These are phyloP conservation scores for Glyptemys insculpta DNA, from an alignment of 2,797 vertebrate genomes.

Conservation along the genomic window DNA sequence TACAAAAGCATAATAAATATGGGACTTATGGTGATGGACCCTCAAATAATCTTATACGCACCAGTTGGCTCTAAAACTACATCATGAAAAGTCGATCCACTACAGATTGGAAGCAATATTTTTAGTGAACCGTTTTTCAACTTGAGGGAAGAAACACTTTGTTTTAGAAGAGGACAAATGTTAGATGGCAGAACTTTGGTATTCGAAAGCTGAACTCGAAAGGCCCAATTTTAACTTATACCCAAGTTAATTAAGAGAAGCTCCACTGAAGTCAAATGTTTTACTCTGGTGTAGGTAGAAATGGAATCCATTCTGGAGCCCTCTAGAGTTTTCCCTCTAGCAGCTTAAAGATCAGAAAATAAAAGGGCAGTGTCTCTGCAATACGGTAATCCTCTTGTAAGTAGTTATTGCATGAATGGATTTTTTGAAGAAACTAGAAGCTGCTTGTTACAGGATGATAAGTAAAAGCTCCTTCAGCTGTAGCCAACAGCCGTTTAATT, in stretches of 20 bases:
- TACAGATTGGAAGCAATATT: not conserved
- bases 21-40: slow-evolving; percentile 8
- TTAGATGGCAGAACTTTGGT: not conserved
- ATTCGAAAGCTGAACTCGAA: not conserved
- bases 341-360: not conserved
- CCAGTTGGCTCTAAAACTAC: slow-evolving; percentile 6
- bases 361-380: not conserved
- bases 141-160: not conserved
- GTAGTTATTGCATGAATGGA: slow-evolving; percentile 7
- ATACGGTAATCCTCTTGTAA: fast-evolving
- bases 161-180: slow-evolving; percentile 6
- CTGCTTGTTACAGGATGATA: slow-evolving; percentile 37
- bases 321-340: not conserved
- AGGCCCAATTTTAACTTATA: not conserved
- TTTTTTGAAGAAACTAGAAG: slow-evolving; percentile 53
- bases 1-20: slow-evolving; percentile 41
- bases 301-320: slow-evolving; percentile 5
- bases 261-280: slow-evolving; percentile 17
- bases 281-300: not conserved
- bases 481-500: slow-evolving; percentile 55
- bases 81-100: fast-evolving
- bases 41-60: slow-evolving; percentile 30
- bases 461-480: slow-evolving; percentile 58
- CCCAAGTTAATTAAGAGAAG: not conserved
- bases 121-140: slow-evolving; percentile 16